A percentile compares a stretch with the other conserved stretches of the same genome.
phyloP scores from a whole-genome alignment of 2,797 vertebrate genomes.

The Champsocephalus esox region DNA sequence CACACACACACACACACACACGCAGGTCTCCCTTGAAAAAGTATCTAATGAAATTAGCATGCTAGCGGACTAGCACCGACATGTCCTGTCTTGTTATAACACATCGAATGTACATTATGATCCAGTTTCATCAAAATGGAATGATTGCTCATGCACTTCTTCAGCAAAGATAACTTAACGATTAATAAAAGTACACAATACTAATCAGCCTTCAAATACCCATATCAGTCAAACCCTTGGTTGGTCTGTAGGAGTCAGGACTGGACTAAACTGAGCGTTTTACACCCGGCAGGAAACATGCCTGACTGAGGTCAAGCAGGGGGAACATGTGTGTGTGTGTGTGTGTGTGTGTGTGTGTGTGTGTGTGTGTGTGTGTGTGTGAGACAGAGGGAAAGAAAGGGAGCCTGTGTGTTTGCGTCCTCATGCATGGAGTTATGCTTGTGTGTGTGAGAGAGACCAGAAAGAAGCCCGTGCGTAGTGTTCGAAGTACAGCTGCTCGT shows the following conservation, averaged over 20 bases:
- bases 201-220: background rate
- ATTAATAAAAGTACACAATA: too few relatives aligned
- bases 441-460: constrained; percentile 74
- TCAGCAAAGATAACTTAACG: too few relatives aligned
- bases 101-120: too few relatives aligned
- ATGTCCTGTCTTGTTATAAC: too few relatives aligned
- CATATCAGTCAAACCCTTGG: constrained; percentile 16
- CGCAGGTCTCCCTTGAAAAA: too few relatives aligned
- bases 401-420: constrained; percentile 49
- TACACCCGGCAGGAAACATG: constrained; percentile 66
- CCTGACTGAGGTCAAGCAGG: constrained; percentile 51
- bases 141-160: too few relatives aligned
- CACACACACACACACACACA: background rate
- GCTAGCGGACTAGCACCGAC: too few relatives aligned
- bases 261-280: constrained; percentile 59
- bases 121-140: too few relatives aligned
- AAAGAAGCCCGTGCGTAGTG: constrained; percentile 84
- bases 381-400: constrained; percentile 4
- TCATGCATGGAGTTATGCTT: constrained; percentile 36
- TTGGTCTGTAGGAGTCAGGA: constrained; percentile 39
- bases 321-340: constrained; percentile 31
- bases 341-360: constrained; percentile 15
- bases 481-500: constrained; percentile 88
- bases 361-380: constrained; percentile 23
- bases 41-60: too few relatives aligned